Conservation (phyloP, 2,888 invertebrate species). For the Plemyria rubiginata region DNA sequence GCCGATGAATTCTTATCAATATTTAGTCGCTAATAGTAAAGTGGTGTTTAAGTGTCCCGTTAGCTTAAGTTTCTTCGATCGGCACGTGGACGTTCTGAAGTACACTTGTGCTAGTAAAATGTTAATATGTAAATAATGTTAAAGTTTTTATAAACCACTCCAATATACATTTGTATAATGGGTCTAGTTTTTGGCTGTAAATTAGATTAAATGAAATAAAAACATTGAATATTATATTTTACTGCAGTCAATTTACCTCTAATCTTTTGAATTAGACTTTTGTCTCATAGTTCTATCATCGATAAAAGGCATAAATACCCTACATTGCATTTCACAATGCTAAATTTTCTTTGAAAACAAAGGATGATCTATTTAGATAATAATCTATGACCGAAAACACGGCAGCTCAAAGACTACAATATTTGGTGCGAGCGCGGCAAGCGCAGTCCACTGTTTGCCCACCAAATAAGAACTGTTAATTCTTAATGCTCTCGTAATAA, state of each 20-base stretch:
- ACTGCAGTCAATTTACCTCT: not conserved
- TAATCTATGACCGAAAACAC: slow-evolving; percentile 61
- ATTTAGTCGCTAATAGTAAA: slow-evolving; percentile 15
- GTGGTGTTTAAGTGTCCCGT: slow-evolving; percentile 9
- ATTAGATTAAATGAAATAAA: slow-evolving; percentile 14
- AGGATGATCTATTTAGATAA: slow-evolving; percentile 34
- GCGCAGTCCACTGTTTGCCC: slow-evolving; percentile 53
- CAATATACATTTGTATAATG: slow-evolving; percentile 11
- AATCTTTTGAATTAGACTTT: too few relatives aligned
- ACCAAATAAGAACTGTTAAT: slow-evolving; percentile 42
- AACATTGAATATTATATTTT: not conserved
- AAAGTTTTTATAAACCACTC: slow-evolving; percentile 18
- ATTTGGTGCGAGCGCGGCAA: slow-evolving; percentile 63
- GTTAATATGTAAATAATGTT: slow-evolving; percentile 9
- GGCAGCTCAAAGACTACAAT: slow-evolving; percentile 71
- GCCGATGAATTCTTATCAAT: slow-evolving; percentile 5
- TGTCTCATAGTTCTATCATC: too few relatives aligned
- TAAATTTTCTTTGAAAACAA: not conserved
- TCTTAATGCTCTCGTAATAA: slow-evolving; percentile 38
- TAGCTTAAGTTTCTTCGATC: slow-evolving; percentile 13
- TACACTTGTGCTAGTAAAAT: slow-evolving; percentile 19
- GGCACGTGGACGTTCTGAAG: slow-evolving; percentile 21
- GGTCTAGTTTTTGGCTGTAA: slow-evolving; percentile 27
- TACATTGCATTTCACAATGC: not conserved
- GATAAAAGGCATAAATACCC: too few relatives aligned